A percentile compares a stretch with the other conserved stretches of the same genome.
phyloP scores from a whole-genome alignment of 2,888 invertebrate species.

The Adelognathus sp. region DNA sequence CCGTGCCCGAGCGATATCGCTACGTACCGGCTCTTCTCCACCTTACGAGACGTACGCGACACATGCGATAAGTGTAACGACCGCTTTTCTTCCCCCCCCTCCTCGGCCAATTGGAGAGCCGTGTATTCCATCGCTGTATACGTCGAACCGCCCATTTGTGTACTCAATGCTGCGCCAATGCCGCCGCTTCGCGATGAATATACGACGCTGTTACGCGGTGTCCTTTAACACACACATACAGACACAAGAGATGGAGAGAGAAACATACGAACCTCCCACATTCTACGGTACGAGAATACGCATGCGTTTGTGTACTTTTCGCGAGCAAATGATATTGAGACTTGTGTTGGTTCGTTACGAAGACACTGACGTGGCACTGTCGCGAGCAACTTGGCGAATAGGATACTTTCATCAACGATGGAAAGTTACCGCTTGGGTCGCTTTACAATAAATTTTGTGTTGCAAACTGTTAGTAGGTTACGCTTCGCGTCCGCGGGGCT shows the following conservation, averaged over 20 bases:
- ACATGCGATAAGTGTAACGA: conserved; percentile 78
- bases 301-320: not conserved
- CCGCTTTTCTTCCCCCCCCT: too few relatives aligned
- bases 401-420: conserved; percentile 58
- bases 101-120: conserved; percentile 75
- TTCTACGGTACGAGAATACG: not conserved
- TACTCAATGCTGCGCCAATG: conserved; percentile 67
- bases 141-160: conserved; percentile 76
- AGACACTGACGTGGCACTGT: conserved; percentile 40
- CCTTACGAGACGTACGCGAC: conserved; percentile 60
- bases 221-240: too few relatives aligned
- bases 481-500: too few relatives aligned
- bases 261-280: conserved; percentile 8
- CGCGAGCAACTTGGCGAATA: not conserved
- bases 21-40: conserved; percentile 20
- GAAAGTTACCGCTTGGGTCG: conserved; percentile 68
- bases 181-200: conserved; percentile 43
- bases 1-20: conserved; percentile 14
- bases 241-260: too few relatives aligned
- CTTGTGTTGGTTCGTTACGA: not conserved
- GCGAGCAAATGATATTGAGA: not conserved
- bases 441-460: too few relatives aligned
- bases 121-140: conserved; percentile 65
- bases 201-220: not conserved
- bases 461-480: too few relatives aligned